Evolutionary conservation across 1,140 invertebrate species (phyloP), one percentile per base, ranked within the genome.

Genomic region (Latrodectus geometricus): DNA sequence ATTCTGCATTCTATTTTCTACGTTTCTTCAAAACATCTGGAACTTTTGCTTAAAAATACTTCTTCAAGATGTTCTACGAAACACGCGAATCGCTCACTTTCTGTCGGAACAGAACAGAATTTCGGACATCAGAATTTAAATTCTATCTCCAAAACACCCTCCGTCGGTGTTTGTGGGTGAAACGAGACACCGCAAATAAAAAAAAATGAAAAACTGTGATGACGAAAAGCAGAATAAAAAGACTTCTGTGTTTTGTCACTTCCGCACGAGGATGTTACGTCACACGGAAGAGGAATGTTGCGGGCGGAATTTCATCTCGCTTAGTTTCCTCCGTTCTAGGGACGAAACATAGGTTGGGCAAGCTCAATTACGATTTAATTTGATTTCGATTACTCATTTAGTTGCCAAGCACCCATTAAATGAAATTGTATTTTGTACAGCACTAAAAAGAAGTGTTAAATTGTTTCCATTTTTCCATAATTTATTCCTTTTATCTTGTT

Each of bases 1-100:
- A 81, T 81, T 61, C 79, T 81, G 79, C 79, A 81, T 81, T 81
- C 79, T 81, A 81, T 56, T 72, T 56, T 72, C 72, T 48, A 35
- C 35, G 68, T n/a, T 50, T 9, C 35, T 72, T 23, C 17, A 20
- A 12, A n/a, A 17, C 17, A 66, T n/a, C 65, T 17, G 17, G 17
- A 8, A 66, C 65, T 66, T 20, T 12, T 66, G 65, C 20, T 66
- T 20, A n/a, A 20, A 66, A n/a, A 20, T 20, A 66, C 65, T 66
- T 12, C 65, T 66, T 66, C 20, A 17, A n/a, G 65, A n/a, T 20
- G 20, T 66, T 20, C 20, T n/a, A 9, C 17, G 17, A n/a, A 65
- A 7, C 8, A 66, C 17, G 14, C 20, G 17, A 17, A 20, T 66
- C 65, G 20, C 35, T 35, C 35, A 35, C 35, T 35, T 35, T 35